phyloP scores from a whole-genome alignment of 2,797 vertebrate species.

The Cossypha niveicapilla region DNA sequence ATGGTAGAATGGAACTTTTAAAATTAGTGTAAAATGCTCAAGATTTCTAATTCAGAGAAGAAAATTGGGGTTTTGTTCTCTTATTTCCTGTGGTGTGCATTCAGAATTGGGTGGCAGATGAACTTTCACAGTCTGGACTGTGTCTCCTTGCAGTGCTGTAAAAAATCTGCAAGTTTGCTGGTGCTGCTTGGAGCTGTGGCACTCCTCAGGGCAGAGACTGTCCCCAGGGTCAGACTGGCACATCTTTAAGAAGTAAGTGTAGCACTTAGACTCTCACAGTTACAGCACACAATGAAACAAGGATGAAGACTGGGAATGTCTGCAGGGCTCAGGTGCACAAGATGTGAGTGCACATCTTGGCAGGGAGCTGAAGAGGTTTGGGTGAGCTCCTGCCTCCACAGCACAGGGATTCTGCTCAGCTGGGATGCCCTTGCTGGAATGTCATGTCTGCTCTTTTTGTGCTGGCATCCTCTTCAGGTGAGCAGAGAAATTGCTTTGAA shows the following conservation, averaged over 20 bases:
- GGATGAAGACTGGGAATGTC: too few relatives aligned
- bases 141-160: neutral
- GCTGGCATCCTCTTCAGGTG: neutral
- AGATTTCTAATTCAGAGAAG: neutral
- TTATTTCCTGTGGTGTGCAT: neutral
- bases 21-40: neutral
- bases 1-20: neutral
- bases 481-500: neutral
- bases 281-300: too few relatives aligned
- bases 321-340: too few relatives aligned
- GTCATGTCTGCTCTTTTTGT: neutral
- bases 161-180: neutral
- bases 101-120: neutral
- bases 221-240: fast-evolving
- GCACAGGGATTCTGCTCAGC: neutral
- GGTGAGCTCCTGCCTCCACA: neutral
- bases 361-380: neutral
- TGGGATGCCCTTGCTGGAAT: neutral
- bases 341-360: neutral
- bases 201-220: neutral
- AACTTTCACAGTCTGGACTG: neutral
- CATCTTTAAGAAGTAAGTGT: too few relatives aligned
- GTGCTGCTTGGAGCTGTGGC: neutral
- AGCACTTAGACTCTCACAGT: too few relatives aligned
- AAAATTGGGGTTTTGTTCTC: neutral